phyloP scores from a whole-genome alignment of 2,888 invertebrate genomes.

The Lymantria dispar region DNA sequence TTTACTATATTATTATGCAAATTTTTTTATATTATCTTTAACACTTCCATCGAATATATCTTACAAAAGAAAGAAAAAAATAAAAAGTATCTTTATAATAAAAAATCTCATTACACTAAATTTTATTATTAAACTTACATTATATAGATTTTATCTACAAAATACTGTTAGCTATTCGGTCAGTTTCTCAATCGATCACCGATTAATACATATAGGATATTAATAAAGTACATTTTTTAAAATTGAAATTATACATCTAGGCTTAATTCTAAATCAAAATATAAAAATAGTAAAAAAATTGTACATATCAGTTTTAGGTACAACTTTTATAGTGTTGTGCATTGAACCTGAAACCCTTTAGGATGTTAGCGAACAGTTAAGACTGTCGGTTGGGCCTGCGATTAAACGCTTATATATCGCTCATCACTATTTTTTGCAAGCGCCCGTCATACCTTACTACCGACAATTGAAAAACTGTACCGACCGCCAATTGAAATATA shows the following conservation, averaged over 20 bases:
- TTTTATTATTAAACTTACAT: slow-evolving; percentile 79
- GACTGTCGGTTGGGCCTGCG: neutral
- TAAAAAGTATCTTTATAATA: slow-evolving; percentile 79
- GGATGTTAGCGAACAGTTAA: slow-evolving; percentile 4
- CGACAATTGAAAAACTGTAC: slow-evolving; percentile 73
- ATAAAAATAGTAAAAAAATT: slow-evolving; percentile 82
- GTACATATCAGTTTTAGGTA: slow-evolving; percentile 70
- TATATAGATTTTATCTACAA: slow-evolving; percentile 82
- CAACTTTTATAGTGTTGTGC: slow-evolving; percentile 73
- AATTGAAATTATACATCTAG: slow-evolving; percentile 78
- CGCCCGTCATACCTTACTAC: slow-evolving; percentile 19
- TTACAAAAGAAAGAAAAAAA: slow-evolving; percentile 81
- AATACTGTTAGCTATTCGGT: slow-evolving; percentile 76
- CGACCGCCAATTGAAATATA: slow-evolving; percentile 77
- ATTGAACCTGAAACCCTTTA: slow-evolving; percentile 40
- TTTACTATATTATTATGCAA: slow-evolving; percentile 84
- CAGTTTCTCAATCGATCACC: slow-evolving; percentile 76
- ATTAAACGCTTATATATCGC: slow-evolving; percentile 31
- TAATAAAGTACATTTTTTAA: slow-evolving; percentile 70
- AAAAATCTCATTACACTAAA: slow-evolving; percentile 80
- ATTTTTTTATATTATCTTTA: slow-evolving; percentile 84
- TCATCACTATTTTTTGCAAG: slow-evolving; percentile 14
- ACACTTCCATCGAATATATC: slow-evolving; percentile 82
- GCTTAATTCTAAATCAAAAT: slow-evolving; percentile 81
- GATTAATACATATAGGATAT: slow-evolving; percentile 58